These are phyloP conservation scores for Dallia pectoralis DNA, from an alignment of 2,797 vertebrate genomes.

Conservation along the genomic window DNA sequence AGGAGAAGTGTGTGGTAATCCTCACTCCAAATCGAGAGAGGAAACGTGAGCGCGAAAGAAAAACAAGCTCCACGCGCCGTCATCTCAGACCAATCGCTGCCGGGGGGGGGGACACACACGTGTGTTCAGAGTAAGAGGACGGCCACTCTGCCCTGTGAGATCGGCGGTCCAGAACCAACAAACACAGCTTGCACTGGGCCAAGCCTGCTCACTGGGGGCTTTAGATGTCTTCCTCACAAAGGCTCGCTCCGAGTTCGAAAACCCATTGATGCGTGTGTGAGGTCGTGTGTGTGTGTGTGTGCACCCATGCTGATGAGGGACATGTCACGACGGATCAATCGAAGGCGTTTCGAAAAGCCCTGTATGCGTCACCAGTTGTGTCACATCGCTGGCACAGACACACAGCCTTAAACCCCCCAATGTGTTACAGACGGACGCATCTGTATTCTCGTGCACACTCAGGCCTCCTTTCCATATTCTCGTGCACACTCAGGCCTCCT, in stretches of 20 bases:
- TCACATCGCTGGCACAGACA: not conserved
- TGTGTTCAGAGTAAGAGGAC: not conserved
- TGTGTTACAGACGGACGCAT: not conserved
- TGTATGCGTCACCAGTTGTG: too few relatives aligned
- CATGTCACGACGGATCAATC: too few relatives aligned
- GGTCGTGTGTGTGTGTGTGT: too few relatives aligned
- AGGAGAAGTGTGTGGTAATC: not conserved
- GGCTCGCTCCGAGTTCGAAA: not conserved
- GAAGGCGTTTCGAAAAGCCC: too few relatives aligned
- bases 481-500: not conserved
- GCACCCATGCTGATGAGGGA: too few relatives aligned
- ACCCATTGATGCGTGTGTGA: not conserved
- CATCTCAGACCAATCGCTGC: not conserved
- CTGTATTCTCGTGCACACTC: too few relatives aligned
- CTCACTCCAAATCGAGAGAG: not conserved
- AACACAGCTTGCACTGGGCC: too few relatives aligned
- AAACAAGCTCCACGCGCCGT: too few relatives aligned
- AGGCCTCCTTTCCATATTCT: too few relatives aligned
- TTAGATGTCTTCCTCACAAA: slow-evolving; percentile 4
- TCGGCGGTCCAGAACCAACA: too few relatives aligned
- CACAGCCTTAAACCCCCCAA: not conserved
- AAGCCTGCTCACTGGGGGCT: not conserved
- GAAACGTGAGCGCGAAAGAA: too few relatives aligned
- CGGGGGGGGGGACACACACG: not conserved
- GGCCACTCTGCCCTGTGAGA: not conserved